These are phyloP conservation scores for Linnaemya tessellans DNA, from an alignment of 2,888 invertebrate species.

Conservation along the genomic window DNA sequence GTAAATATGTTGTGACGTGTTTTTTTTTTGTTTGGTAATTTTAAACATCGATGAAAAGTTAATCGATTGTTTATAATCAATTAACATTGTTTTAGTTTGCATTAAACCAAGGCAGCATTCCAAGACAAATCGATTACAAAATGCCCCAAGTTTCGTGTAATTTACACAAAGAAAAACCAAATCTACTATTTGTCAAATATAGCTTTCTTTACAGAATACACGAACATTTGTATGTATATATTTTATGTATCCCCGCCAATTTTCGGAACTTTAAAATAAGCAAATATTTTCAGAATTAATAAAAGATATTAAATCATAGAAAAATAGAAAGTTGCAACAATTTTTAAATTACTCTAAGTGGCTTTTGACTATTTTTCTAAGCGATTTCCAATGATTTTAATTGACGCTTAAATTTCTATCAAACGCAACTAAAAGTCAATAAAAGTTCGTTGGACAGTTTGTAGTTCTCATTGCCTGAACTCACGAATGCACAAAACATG, in stretches of 20 bases:
- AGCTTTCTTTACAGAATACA: too few relatives aligned
- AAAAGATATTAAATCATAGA: neutral
- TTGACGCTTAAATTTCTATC: constrained; percentile 50
- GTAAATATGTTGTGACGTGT: too few relatives aligned
- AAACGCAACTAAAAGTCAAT: constrained; percentile 44
- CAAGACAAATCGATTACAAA: too few relatives aligned
- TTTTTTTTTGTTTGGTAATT: too few relatives aligned
- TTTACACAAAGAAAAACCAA: neutral
- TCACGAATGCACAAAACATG: neutral
- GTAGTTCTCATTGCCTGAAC: neutral
- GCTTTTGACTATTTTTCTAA: neutral
- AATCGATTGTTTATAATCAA: too few relatives aligned
- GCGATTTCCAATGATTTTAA: constrained; percentile 34
- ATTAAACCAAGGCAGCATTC: neutral
- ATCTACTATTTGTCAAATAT: too few relatives aligned
- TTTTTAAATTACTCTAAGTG: neutral
- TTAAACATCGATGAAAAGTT: too few relatives aligned
- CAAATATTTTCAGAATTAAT: neutral
- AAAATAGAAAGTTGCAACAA: neutral
- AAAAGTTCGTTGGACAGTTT: constrained; percentile 6
- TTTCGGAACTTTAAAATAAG: neutral
- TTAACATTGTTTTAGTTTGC: too few relatives aligned
- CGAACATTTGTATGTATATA: neutral
- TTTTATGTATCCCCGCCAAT: neutral
- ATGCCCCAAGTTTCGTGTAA: neutral